Conservation (phyloP, 2,888 invertebrate genomes). For the Drosophila ochracea region DNA sequence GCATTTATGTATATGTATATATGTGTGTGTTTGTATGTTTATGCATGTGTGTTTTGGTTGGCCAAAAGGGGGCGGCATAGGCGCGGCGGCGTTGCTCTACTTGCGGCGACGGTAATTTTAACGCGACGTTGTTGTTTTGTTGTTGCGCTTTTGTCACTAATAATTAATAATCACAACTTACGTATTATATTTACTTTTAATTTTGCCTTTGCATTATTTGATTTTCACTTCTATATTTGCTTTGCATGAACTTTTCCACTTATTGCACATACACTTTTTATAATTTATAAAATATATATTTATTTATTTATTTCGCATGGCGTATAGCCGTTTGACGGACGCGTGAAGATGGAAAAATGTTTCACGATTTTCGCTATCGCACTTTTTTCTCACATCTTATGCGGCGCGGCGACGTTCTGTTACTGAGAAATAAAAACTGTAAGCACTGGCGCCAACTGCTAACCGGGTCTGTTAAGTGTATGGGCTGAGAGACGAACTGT, state of each 20-base stretch:
- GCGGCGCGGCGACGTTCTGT: slow-evolving; percentile 58
- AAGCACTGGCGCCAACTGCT: slow-evolving; percentile 61
- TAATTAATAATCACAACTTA: slow-evolving; percentile 53
- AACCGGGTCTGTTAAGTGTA: slow-evolving; percentile 45
- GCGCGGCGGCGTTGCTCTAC: slow-evolving; percentile 53
- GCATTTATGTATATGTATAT: slow-evolving; percentile 19
- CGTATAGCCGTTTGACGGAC: slow-evolving; percentile 41
- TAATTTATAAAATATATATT: slow-evolving; percentile 22
- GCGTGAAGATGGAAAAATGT: slow-evolving; percentile 44
- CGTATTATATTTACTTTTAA: slow-evolving; percentile 43
- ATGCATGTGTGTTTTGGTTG: slow-evolving; percentile 32
- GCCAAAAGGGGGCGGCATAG: slow-evolving; percentile 40
- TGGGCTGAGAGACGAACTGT: slow-evolving; percentile 26
- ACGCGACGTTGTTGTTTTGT: slow-evolving; percentile 47
- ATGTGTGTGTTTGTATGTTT: neutral
- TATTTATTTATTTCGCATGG: slow-evolving; percentile 49
- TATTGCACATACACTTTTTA: slow-evolving; percentile 58
- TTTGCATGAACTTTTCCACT: slow-evolving; percentile 53
- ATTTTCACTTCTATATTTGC: slow-evolving; percentile 32
- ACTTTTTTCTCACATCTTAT: slow-evolving; percentile 43
- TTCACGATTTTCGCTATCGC: slow-evolving; percentile 46
- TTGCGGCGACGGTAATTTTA: slow-evolving; percentile 42
- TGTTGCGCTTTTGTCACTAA: slow-evolving; percentile 39
- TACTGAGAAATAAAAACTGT: slow-evolving; percentile 51
- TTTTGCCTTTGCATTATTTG: slow-evolving; percentile 38